Evolutionary conservation across 2,113 vertebrate species (phyloP).

Genomic region (Gallinago jamesoni): DNA sequence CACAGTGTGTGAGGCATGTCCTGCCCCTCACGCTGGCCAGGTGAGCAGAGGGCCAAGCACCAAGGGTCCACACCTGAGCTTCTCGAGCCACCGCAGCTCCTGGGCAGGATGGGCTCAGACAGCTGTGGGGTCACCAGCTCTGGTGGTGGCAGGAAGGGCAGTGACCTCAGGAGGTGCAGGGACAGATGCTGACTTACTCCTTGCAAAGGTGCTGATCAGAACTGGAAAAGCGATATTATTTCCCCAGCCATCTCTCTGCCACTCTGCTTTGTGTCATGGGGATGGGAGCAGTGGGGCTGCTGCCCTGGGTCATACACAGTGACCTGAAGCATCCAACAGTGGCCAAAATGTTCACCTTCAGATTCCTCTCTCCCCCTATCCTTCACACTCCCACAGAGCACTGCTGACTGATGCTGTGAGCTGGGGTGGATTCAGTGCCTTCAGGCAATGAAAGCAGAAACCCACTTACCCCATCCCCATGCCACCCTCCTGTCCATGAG

Average conservation of each 20-base stretch:
- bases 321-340: neutral
- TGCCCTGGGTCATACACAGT: neutral
- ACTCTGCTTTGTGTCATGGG: neutral
- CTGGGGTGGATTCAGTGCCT: neutral
- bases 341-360: neutral
- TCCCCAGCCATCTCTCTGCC: neutral
- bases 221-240: neutral
- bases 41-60: neutral
- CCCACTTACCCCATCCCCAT: neutral
- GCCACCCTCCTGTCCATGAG: fast-evolving
- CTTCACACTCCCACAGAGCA: neutral
- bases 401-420: neutral
- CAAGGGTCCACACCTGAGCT: neutral
- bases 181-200: fast-evolving
- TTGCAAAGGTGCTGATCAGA: neutral
- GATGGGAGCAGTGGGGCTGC: neutral
- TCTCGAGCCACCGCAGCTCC: fast-evolving
- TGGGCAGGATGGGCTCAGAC: neutral
- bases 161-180: fast-evolving
- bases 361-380: neutral
- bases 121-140: neutral
- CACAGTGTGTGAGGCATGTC: neutral
- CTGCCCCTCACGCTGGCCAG: neutral
- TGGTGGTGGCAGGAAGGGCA: neutral
- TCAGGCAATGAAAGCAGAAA: neutral